A percentile compares a stretch with the other conserved stretches of the same genome.
These are phyloP conservation scores for Philereme transversata DNA, from an alignment of 2,888 invertebrate species.

Conservation along the genomic window DNA sequence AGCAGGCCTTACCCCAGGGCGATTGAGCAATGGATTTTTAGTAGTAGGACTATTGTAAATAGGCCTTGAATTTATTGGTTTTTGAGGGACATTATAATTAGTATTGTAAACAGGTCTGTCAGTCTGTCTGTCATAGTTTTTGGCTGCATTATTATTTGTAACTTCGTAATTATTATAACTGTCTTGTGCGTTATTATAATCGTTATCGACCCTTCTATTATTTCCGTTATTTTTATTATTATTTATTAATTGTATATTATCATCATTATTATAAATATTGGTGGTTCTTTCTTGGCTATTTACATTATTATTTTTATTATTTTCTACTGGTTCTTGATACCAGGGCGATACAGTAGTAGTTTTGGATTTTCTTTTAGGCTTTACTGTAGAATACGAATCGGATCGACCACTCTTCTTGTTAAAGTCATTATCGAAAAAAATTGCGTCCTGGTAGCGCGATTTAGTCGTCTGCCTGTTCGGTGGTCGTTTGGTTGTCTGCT, in stretches of 20 bases:
- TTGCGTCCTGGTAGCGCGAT: constrained; percentile 32
- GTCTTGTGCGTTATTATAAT: constrained; percentile 4
- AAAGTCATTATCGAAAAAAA: constrained; percentile 37
- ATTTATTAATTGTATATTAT: constrained; percentile 23
- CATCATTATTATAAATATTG: constrained; percentile 19
- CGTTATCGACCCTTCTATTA: constrained; percentile 24
- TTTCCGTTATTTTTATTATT: constrained; percentile 19
- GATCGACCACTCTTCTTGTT: constrained; percentile 19
- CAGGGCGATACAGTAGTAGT: constrained; percentile 9
- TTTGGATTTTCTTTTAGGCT: constrained; percentile 30
- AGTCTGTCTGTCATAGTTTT: constrained; percentile 17
- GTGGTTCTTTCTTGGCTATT: constrained; percentile 14
- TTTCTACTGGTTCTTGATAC: constrained; percentile 5
- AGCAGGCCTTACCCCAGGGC: constrained; percentile 64
- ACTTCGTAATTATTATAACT: not conserved
- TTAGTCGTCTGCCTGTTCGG: constrained; percentile 33
- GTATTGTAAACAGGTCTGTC: constrained; percentile 9
- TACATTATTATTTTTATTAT: constrained; percentile 12
- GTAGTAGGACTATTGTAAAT: constrained; percentile 37
- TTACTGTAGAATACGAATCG: constrained; percentile 38
- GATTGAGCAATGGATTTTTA: constrained; percentile 43
- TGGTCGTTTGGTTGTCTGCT: constrained; percentile 36
- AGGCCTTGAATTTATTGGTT: constrained; percentile 21
- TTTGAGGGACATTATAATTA: constrained; percentile 8
- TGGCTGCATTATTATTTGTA: constrained; percentile 8